phyloP scores from a whole-genome alignment of 2,113 vertebrate genomes.

The Mormyrus iriodes region DNA sequence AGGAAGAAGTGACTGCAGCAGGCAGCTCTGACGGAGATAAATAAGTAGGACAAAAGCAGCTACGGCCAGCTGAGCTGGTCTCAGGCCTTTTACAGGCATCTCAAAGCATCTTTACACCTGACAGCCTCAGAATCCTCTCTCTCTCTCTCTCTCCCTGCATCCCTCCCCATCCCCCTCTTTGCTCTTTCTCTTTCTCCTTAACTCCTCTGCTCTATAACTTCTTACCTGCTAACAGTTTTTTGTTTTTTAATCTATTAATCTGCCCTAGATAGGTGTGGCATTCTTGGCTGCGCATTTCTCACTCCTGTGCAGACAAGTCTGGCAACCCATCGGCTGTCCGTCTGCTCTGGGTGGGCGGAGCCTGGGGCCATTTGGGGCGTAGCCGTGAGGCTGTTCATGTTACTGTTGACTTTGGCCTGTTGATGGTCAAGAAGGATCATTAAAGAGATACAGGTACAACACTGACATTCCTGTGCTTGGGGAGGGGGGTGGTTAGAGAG shows the following conservation, averaged over 20 bases:
- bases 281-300: neutral
- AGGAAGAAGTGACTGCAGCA: neutral
- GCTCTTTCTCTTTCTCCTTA: neutral
- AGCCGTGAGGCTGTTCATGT: neutral
- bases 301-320: neutral
- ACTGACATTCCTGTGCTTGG: neutral
- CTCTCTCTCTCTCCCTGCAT: neutral
- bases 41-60: neutral
- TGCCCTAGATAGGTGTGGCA: neutral
- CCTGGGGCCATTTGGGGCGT: neutral
- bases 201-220: slow-evolving; percentile 16
- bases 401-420: neutral
- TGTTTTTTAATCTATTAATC: too few species aligned
- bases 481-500: neutral
- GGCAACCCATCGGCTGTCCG: neutral
- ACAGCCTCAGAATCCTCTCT: neutral
- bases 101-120: neutral
- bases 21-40: neutral
- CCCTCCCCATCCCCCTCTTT: neutral
- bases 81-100: neutral
- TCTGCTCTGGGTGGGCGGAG: neutral
- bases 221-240: neutral
- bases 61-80: neutral
- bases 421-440: neutral
- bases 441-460: neutral